Evolutionary conservation across 2,797 vertebrate genomes (phyloP).

Genomic region (Mico argentatus): DNA sequence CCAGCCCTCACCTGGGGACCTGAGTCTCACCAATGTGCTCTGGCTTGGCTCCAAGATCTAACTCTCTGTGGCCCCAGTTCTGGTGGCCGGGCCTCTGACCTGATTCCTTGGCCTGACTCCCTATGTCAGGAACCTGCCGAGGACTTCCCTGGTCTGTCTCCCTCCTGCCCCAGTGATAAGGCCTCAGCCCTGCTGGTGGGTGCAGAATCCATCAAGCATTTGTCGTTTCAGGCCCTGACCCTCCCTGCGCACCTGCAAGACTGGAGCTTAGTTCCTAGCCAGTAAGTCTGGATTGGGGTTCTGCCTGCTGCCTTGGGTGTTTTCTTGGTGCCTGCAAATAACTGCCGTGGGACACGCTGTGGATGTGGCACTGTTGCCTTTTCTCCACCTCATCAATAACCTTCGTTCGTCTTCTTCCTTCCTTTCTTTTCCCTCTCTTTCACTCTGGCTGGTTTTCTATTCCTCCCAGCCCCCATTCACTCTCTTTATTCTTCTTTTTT

Average conservation of each 20-base stretch:
- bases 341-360: background rate
- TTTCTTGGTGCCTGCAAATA: background rate
- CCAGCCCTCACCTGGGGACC: background rate
- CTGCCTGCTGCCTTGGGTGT: background rate
- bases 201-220: too few species aligned
- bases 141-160: background rate
- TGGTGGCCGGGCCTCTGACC: background rate
- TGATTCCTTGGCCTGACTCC: background rate
- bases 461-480: background rate
- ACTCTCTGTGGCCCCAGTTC: background rate
- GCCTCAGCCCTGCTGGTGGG: background rate
- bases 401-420: background rate
- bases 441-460: background rate
- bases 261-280: background rate
- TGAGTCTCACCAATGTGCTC: background rate
- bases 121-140: background rate
- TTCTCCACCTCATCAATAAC: background rate
- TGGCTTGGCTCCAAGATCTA: background rate
- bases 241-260: background rate
- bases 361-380: fast-evolving
- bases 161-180: background rate
- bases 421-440: background rate
- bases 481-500: background rate
- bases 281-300: background rate
- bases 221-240: fast-evolving